Conservation (phyloP, 1,140 invertebrate genomes). For the Theocolax elegans region DNA sequence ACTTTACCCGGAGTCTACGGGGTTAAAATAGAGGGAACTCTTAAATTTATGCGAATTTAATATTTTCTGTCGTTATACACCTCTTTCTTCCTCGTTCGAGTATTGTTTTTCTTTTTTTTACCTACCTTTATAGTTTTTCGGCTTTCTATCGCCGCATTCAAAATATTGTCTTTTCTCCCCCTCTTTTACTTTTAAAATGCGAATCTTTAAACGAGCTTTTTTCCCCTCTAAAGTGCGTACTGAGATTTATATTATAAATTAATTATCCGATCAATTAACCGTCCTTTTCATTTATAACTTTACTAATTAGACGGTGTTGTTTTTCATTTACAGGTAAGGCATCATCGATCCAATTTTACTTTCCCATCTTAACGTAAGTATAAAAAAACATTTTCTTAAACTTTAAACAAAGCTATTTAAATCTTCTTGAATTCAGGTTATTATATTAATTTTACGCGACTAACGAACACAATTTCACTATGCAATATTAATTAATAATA, state of each 20-base stretch:
- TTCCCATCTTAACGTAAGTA: no score
- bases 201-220: no score
- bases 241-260: neutral
- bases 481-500: no score
- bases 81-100: no score
- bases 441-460: no score
- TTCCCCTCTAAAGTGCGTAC: neutral
- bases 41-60: constrained; percentile 42
- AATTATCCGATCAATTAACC: constrained; percentile 1
- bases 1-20: no score
- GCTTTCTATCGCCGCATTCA: neutral
- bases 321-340: neutral
- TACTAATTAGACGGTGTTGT: neutral
- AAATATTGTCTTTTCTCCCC: neutral
- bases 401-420: no score
- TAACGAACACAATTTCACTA: no score
- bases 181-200: neutral
- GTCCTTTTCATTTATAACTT: no score
- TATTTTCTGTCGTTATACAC: constrained; percentile 19
- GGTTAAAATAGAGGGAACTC: constrained; percentile 29
- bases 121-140: constrained; percentile 8
- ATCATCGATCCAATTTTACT: neutral
- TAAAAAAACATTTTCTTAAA: no score
- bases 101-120: neutral
- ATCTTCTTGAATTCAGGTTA: no score